Percentiles rank a stretch among this genome's conserved stretches.
Evolutionary conservation across 2,888 invertebrate species (phyloP).

Genomic region (Sisyra terminalis): DNA sequence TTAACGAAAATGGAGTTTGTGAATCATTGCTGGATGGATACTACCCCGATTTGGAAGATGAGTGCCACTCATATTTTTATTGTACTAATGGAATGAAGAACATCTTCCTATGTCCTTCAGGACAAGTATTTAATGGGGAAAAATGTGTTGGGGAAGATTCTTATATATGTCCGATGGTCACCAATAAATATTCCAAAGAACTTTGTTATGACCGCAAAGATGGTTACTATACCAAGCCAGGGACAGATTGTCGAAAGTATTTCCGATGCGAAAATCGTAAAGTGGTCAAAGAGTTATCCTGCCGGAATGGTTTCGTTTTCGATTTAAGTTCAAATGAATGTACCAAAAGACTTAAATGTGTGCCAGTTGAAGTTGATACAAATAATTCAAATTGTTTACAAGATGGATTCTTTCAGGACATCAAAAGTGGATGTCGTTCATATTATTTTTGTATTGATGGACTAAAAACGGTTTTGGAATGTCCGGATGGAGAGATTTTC

Average conservation of each 20-base stretch:
- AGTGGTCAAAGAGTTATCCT: slow-evolving; percentile 14
- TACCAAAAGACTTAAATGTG: too few relatives aligned
- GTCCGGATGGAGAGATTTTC: slow-evolving; percentile 31
- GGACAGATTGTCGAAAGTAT: slow-evolving; percentile 17
- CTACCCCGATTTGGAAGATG: slow-evolving; percentile 29
- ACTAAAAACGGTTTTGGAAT: slow-evolving; percentile 30
- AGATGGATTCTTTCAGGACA: slow-evolving; percentile 38
- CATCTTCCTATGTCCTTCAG: slow-evolving; percentile 36
- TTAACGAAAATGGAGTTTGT: slow-evolving; percentile 33
- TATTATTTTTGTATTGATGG: slow-evolving; percentile 42
- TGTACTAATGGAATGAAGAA: slow-evolving; percentile 37
- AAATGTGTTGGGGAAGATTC: slow-evolving; percentile 27
- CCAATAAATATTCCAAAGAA: slow-evolving; percentile 21
- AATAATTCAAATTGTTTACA: slow-evolving; percentile 20
- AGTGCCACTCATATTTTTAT: slow-evolving; percentile 40
- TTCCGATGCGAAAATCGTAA: slow-evolving; percentile 16
- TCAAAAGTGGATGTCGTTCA: slow-evolving; percentile 30
- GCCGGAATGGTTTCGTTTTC: slow-evolving; percentile 16
- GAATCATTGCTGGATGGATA: slow-evolving; percentile 35
- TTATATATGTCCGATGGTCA: slow-evolving; percentile 24
- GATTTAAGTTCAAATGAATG: slow-evolving; percentile 11
- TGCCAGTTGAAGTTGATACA: too few relatives aligned
- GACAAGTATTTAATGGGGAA: slow-evolving; percentile 33
- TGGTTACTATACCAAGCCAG: slow-evolving; percentile 18
- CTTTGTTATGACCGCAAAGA: slow-evolving; percentile 16